These are phyloP conservation scores for Chloroclystis v-ata DNA, from an alignment of 2,888 invertebrate genomes.

Conservation along the genomic window DNA sequence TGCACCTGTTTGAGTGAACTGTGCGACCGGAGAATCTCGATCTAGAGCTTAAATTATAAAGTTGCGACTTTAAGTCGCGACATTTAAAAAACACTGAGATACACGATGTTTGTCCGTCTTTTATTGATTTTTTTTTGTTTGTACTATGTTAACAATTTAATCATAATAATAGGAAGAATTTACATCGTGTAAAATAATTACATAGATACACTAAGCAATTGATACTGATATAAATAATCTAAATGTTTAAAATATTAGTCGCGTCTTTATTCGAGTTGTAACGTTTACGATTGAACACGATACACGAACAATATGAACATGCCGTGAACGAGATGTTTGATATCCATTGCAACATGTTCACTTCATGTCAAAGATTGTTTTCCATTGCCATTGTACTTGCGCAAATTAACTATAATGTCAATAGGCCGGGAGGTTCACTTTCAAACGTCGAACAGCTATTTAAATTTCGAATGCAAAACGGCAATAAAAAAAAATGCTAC, in stretches of 20 bases:
- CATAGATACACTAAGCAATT: no score
- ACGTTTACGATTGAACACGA: neutral
- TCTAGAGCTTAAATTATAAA: neutral
- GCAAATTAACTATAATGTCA: neutral
- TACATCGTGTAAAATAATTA: no score
- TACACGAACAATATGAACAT: neutral
- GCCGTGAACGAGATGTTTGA: constrained; percentile 1
- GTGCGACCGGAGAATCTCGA: constrained; percentile 8
- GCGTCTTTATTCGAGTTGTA: neutral
- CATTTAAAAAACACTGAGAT: no score
- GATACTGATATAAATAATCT: no score
- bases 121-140: no score
- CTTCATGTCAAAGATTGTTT: neutral
- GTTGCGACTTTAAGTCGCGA: neutral
- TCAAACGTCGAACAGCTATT: no score
- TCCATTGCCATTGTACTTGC: neutral
- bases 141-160: no score
- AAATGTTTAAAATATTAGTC: neutral
- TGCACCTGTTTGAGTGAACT: constrained; percentile 17
- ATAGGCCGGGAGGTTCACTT: no score
- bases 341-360: neutral
- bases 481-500: no score
- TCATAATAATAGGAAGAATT: no score
- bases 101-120: no score
- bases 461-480: no score